Evolutionary conservation across 2,888 invertebrate genomes (phyloP).

Genomic region (Stenolophus ochropezus): DNA sequence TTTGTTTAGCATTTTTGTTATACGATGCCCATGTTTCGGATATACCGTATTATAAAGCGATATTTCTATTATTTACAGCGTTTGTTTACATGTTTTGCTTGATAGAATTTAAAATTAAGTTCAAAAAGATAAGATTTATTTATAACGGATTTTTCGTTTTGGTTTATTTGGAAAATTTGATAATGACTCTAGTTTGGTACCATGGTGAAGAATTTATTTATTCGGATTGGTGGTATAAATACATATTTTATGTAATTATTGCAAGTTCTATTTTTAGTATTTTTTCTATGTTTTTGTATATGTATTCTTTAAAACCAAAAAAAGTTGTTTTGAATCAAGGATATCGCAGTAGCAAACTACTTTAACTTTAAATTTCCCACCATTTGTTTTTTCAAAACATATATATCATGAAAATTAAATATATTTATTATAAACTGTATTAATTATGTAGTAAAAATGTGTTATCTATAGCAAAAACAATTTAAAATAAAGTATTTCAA

Average conservation of each 20-base stretch:
- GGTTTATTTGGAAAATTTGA: slow-evolving; percentile 80
- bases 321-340: slow-evolving; percentile 68
- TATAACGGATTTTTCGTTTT: slow-evolving; percentile 81
- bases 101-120: slow-evolving; percentile 87
- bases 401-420: too few relatives aligned
- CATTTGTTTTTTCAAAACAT: background rate
- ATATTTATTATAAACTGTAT: background rate
- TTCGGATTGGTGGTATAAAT: slow-evolving; percentile 83
- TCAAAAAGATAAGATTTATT: slow-evolving; percentile 83
- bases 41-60: slow-evolving; percentile 66
- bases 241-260: slow-evolving; percentile 79
- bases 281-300: slow-evolving; percentile 79
- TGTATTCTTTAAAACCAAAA: slow-evolving; percentile 79
- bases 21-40: slow-evolving; percentile 78
- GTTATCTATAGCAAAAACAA: background rate
- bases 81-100: slow-evolving; percentile 85
- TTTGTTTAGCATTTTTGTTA: slow-evolving; percentile 80
- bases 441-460: background rate
- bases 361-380: slow-evolving; percentile 37
- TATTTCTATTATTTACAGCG: slow-evolving; percentile 83
- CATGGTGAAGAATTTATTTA: slow-evolving; percentile 73
- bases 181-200: slow-evolving; percentile 84
- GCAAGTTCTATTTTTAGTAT: slow-evolving; percentile 77
- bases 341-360: slow-evolving; percentile 49
- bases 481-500: background rate